Base-by-base conservation (phyloP, 2,113 vertebrate species). In the Callocephalon fimbriatum region DNA sequence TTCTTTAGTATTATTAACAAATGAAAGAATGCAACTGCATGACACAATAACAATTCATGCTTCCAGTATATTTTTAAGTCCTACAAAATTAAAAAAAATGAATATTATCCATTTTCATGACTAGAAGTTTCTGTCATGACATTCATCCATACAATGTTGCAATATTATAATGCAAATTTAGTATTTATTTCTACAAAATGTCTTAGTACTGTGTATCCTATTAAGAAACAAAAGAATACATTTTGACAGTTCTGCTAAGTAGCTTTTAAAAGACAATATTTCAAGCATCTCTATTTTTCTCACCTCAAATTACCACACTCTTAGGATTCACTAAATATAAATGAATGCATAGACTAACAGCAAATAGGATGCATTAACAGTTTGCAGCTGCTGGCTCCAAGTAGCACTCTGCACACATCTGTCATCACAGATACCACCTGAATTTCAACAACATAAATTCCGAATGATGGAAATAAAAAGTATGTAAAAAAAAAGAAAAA, bases 401-500 rank as follows among this genome's bases (percentile, higher is more conserved):
- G 74, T 71, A 95, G 54, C 20, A 44, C 17, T 40, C 53, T 75
- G 61, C 23, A 58, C 35, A 53, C 77, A 72, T 84, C 87, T 93
- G 85, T 65, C 81, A 93, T 21, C 78, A 81, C 62, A 90, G 81
- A 86, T 82, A 94, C 27, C 93, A 96, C 87, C 91, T 96, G 81
- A 93, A 79, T 22, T 53, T 79, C 58, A 86, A 79, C 77, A 87
- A 75, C 17, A 68, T 25, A 73, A 82, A 87, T 75, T 78, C 73
- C 76, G 25, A 79, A 9, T 58, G 27, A 47, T 62, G 77, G 5
- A 75, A 85, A 72, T 27, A 25, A 92, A 73, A 90, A 88, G 40
- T 31, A 72, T 0, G 0, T 44, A 35, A 77, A 91, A 59, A 67
- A 67, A 29, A 2, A 29, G 26, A 54, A 65, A 68, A 29, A 2